Evolutionary conservation across 1,140 invertebrate genomes (phyloP).

Genomic region (Lineus longissimus): DNA sequence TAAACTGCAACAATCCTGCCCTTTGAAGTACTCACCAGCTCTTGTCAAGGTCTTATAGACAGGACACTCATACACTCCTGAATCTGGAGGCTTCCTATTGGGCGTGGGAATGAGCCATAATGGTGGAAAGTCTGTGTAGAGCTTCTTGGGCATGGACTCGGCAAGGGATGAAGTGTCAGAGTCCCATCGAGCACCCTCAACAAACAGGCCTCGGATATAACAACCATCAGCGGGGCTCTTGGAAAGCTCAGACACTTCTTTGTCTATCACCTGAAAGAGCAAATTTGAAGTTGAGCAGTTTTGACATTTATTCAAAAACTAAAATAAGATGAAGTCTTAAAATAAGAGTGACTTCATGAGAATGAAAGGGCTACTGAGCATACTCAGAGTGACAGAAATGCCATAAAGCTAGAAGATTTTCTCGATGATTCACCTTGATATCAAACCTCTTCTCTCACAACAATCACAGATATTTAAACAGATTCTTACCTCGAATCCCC

Average conservation of each 20-base stretch:
- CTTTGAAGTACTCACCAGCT: conserved; percentile 41
- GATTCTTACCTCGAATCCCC: conserved; percentile 68
- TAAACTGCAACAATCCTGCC: no score
- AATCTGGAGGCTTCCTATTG: conserved; percentile 35
- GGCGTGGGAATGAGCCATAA: conserved; percentile 51
- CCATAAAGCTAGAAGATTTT: no score
- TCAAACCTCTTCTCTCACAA: no score
- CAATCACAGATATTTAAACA: no score
- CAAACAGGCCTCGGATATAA: conserved; percentile 53
- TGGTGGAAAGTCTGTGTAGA: conserved; percentile 52
- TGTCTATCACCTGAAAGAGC: conserved; percentile 37
- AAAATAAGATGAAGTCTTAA: neutral
- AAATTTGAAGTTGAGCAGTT: neutral
- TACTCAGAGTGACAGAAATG: no score
- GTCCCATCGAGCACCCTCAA: conserved; percentile 55
- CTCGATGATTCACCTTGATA: no score
- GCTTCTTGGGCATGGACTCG: conserved; percentile 52
- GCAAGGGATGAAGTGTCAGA: conserved; percentile 28
- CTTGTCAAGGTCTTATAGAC: conserved; percentile 55
- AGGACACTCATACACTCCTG: conserved; percentile 52
- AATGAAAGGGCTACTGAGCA: no score
- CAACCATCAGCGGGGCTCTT: conserved; percentile 48
- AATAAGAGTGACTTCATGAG: no score
- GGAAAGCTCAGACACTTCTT: conserved; percentile 32
- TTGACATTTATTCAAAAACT: no score